phyloP scores from a whole-genome alignment of 2,888 invertebrate genomes.

The Philereme transversata region DNA sequence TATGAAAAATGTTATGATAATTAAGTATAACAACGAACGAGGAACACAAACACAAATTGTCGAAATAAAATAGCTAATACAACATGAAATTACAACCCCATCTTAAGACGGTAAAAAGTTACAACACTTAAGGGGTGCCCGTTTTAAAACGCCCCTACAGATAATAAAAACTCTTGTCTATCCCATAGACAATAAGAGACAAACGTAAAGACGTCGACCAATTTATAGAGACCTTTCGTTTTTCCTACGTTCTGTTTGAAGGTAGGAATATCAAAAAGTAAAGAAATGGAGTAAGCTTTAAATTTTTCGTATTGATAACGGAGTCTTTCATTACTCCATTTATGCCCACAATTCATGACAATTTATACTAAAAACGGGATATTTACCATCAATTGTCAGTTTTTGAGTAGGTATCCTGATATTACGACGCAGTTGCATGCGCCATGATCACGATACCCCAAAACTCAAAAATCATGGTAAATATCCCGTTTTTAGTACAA shows the following conservation, averaged over 20 bases:
- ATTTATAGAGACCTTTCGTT: conserved; percentile 42
- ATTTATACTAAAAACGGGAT: too few relatives aligned
- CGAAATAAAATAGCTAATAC: conserved; percentile 42
- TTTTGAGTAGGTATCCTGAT: too few relatives aligned
- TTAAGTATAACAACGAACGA: conserved; percentile 5
- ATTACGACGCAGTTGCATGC: too few relatives aligned
- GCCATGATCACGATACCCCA: too few relatives aligned
- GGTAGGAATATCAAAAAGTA: neutral
- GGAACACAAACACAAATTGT: conserved; percentile 24
- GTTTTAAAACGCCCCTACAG: conserved; percentile 75
- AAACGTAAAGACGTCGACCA: conserved; percentile 62
- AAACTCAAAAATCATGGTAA: too few relatives aligned
- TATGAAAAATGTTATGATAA: too few relatives aligned
- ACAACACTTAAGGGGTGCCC: conserved; percentile 73
- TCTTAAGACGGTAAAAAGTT: conserved; percentile 56
- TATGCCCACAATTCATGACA: too few relatives aligned
- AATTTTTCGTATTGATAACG: too few relatives aligned
- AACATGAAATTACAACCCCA: conserved; percentile 58
- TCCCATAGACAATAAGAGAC: conserved; percentile 78
- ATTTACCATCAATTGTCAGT: too few relatives aligned
- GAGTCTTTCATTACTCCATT: too few relatives aligned
- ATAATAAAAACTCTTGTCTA: conserved; percentile 80
- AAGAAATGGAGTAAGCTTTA: too few relatives aligned
- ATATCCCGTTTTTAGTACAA: too few relatives aligned
- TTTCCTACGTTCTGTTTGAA: conserved; percentile 2